Conservation (phyloP, 2,113 vertebrate species). For the Sinocyclocheilus rhinocerous region DNA sequence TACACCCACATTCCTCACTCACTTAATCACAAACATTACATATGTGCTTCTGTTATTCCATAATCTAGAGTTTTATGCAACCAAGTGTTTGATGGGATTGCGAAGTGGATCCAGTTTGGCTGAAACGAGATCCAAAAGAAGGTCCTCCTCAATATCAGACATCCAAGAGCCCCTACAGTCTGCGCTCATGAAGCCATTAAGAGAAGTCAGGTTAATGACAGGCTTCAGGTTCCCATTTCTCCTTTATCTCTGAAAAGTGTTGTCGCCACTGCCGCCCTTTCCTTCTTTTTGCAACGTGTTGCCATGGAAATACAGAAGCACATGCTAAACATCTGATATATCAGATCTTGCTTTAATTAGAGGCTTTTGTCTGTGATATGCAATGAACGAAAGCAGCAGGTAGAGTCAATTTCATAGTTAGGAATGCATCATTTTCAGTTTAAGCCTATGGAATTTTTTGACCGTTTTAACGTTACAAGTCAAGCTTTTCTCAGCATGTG, state of each 20-base stretch:
- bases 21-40: neutral
- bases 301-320: conserved; percentile 18
- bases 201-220: neutral
- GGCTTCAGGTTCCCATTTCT: neutral
- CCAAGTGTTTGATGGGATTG: neutral
- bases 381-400: neutral
- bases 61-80: neutral
- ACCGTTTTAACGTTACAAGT: neutral
- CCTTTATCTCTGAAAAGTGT: neutral
- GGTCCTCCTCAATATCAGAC: neutral
- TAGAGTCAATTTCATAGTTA: neutral
- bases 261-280: neutral
- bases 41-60: neutral
- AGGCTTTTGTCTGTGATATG: neutral
- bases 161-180: neutral
- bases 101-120: neutral
- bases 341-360: neutral
- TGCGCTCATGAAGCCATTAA: neutral
- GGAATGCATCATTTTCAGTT: neutral
- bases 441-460: neutral
- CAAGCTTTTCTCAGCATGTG: neutral
- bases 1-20: neutral
- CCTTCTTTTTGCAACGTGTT: neutral
- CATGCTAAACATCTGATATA: neutral
- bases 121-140: neutral